Evolutionary conservation across 2,797 vertebrate genomes (phyloP).

Genomic region (Sarcophilus harrisii): DNA sequence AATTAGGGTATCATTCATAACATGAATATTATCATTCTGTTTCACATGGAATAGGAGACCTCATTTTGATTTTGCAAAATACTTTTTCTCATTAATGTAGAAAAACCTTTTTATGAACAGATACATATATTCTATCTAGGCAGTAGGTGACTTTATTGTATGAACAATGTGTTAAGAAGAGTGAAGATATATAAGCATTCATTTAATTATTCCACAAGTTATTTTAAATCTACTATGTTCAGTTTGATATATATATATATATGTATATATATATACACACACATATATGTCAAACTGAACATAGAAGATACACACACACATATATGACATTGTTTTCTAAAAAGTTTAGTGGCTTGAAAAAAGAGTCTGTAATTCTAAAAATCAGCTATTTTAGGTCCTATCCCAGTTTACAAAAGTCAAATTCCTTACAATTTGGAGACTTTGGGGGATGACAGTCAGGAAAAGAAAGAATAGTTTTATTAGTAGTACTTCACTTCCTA

Average conservation of each 20-base stretch:
- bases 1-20: conserved; percentile 29
- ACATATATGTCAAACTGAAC: no score
- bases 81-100: conserved; percentile 45
- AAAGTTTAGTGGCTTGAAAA: background rate
- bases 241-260: no score
- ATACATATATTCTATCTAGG: background rate
- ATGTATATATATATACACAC: no score
- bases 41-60: background rate
- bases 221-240: background rate
- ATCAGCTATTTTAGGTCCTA: background rate
- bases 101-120: conserved; percentile 6
- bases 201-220: background rate
- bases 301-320: no score
- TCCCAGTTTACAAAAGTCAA: background rate
- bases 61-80: conserved; percentile 29
- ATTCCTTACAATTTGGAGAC: background rate
- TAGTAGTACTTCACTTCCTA: background rate
- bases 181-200: background rate
- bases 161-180: background rate
- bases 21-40: background rate
- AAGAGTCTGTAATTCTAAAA: background rate
- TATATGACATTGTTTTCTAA: background rate
- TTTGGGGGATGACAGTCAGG: background rate
- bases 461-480: background rate
- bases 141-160: background rate